Evolutionary conservation across 2,113 vertebrate genomes (phyloP), one percentile per base, ranked within the genome.

Genomic region (Notarius lentiginosus): DNA sequence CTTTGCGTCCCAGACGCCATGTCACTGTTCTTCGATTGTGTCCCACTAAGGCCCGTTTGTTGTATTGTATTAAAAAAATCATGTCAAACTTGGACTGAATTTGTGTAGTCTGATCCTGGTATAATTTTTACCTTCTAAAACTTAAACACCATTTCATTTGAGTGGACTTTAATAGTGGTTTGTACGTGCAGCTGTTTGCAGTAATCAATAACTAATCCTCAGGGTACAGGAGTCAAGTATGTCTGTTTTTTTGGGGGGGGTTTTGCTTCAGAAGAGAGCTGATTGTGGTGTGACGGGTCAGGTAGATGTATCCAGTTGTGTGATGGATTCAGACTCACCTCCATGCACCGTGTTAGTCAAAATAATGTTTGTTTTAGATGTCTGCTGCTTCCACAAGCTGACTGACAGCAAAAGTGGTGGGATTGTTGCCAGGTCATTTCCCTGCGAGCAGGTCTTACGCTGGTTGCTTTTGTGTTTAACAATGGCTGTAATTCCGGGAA

Each of bases 381-480:
- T 87, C 89, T 84, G 53, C 41, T 68, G 41, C 41, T 56, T 47
- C 82, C 27, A 15, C 11, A n/a, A 70, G 68, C 75, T 82, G 34
- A 86, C 41, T 85, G 76, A 85, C 87, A 88, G 66, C 17, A 51
- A 85, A 81, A 61, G 61, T 60, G 15, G 1, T 2, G 58, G 75
- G 55, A 88, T 86, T 58, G 47, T 82, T 84, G 60, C 84, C 83
- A 76, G 75, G 56, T 86, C 56, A 80, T 87, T 86, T 89, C 79
- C 80, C 51, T 82, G 55, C 34, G 41, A 87, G 73, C 34, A 55
- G 12, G 41, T 86, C 49, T 17, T 83, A 27, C 82, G 80, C 85
- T 79, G 82, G 72, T 65, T 79, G 82, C 49, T 65, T 75, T 75
- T 90, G 87, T 88, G 83, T 87, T 82, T 84, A 87, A 87, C 79